Base-by-base conservation (phyloP, 1,140 invertebrate genomes). In the Drosophila neocordata region DNA sequence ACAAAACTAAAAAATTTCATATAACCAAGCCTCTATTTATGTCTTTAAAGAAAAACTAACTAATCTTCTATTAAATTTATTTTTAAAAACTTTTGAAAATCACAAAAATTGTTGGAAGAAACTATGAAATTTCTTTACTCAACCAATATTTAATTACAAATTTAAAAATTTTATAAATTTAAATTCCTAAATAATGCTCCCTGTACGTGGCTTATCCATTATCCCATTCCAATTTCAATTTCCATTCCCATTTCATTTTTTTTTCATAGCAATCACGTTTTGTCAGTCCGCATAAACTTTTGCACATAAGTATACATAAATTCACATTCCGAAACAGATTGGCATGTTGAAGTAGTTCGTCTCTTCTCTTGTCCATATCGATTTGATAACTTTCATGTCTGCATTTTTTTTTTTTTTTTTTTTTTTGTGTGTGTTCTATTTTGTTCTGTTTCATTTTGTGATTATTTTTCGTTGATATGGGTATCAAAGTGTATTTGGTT, bases 321-420 rank as follows among this genome's bases (percentile, higher is more conserved):
- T 65, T 51, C 48, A 34, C 20, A 27, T 11, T 52, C 44, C 1
- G 56, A 60, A 52, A 66, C 38, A 67, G 71, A 52, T 55, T 52
- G 41, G 63, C 59, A 61, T 52, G 58, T 52, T 58, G 64, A 62
- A 74, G 34, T 48, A 59, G 57, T 41, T 24, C 57, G n/a, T 22
- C 41, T 38, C 37, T 38, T 38, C 37, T 38, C 41, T 44, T 48
- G 41, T 48, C 66, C 73, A 56, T 76, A 83, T 84, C 73, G 73
- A 78, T 62, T 69, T 84, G 76, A 83, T 83, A 76, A 84, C 41
- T 64, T 75, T 72, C 24, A 58, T 65, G 76, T 70, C 51, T 70
- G 59, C 44, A 65, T 62, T 34, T 61, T 53, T 77, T 76, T 64
- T 65, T 13, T 65, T 56, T 62, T 69, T 48, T 1, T 52, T 38